phyloP scores from a whole-genome alignment of 2,888 invertebrate genomes.

The Tachina lurida region DNA sequence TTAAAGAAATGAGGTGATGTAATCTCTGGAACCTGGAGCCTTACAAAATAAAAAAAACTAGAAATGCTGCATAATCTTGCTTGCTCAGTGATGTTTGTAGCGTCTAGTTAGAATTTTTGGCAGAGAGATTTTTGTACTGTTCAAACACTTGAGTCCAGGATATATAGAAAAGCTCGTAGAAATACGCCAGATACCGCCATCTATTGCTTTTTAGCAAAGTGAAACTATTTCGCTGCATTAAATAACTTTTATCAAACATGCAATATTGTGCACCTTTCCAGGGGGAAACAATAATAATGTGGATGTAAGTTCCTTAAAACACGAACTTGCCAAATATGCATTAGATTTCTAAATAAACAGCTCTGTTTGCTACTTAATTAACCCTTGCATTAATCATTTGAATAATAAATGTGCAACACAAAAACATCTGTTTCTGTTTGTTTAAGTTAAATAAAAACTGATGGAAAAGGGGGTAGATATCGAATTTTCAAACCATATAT shows the following conservation, averaged over 20 bases:
- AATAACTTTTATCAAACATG: too few relatives aligned
- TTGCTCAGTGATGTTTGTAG: background rate
- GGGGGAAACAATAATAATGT: too few relatives aligned
- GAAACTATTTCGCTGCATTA: too few relatives aligned
- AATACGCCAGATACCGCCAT: too few relatives aligned
- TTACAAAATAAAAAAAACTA: conserved; percentile 3
- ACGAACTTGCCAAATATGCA: background rate
- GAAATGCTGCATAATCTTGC: background rate
- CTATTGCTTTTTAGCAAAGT: too few relatives aligned
- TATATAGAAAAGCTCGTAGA: background rate
- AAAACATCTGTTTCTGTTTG: conserved; percentile 26
- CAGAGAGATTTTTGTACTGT: background rate
- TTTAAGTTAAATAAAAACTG: too few relatives aligned
- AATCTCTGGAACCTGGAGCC: conserved; percentile 25
- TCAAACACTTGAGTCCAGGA: background rate
- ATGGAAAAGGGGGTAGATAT: too few relatives aligned
- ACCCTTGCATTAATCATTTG: conserved; percentile 1
- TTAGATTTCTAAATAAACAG: background rate
- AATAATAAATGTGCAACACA: background rate
- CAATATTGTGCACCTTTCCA: too few relatives aligned
- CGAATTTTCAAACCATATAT: too few relatives aligned
- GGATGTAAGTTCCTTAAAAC: too few relatives aligned
- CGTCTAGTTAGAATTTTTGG: background rate
- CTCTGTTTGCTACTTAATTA: background rate
- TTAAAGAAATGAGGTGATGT: conserved; percentile 45